Base-by-base conservation (phyloP, 2,888 invertebrate species). In the Cactoblastis cactorum region DNA sequence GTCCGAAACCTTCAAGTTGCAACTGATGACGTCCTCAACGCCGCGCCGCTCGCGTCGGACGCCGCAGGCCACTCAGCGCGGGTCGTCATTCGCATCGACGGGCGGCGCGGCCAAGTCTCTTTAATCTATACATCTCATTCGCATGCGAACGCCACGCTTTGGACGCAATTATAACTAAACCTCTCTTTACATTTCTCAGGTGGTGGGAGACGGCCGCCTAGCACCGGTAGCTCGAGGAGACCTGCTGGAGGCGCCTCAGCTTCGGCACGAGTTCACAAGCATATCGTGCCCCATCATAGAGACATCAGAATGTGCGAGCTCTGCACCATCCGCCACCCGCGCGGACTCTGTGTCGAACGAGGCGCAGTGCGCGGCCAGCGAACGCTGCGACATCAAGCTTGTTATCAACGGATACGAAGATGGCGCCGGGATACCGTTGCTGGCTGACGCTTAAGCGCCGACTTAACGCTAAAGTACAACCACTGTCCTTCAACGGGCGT, bases 281-380 rank as follows among this genome's bases (percentile, higher is more conserved):
- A 92, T 92, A 17, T 94, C 94, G 3, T 94, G 94, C 65, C 94
- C 94, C 0, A 94, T 94, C 71, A 94, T 94, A 50, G 94, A 94
- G 68, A 84, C 83, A 56, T 68, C 79, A 0, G 83, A 80, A 47
- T 63, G 66, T 50, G 47, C 50, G 47, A 57, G 54, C 1, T 41
- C 58, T 34, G 46, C 57, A 6, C 33, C 57, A 8, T 37, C 49
- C 1, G 52, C 58, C 3, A 48, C 48, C 37, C 24, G 52, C 18
- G 12, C 43, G 11, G 28, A 5, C 9, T 11, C 28, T 1, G 28
- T 24, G 61, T 56, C 51, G 46, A 51, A 14, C 64, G 34, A 19
- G 12, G 9, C n/a, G 9, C 59, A 4, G 45, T 51, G n/a, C 57
- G 59, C 60, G 46, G 55, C 56, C 18, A 50, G 53, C 46, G 57